A percentile compares a stretch with the other conserved stretches of the same genome.
Evolutionary conservation across 2,113 vertebrate genomes (phyloP).

Genomic region (Lophius piscatorius): DNA sequence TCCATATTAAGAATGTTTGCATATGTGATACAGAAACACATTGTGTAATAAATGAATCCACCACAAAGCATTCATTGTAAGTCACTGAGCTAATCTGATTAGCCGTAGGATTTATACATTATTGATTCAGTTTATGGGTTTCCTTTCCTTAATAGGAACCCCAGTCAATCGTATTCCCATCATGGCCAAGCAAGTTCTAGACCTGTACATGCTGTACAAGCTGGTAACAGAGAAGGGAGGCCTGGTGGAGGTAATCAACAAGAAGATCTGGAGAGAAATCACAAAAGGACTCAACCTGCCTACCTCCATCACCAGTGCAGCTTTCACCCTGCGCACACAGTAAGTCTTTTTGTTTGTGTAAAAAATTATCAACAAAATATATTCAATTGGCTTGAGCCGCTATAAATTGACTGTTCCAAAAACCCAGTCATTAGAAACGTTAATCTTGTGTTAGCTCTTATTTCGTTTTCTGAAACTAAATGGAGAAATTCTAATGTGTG

Average conservation of each 20-base stretch:
- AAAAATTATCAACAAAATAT: neutral
- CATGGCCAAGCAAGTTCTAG: conserved; percentile 98
- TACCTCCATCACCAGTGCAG: conserved; percentile 97
- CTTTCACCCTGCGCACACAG: conserved; percentile 97
- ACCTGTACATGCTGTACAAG: conserved; percentile 96
- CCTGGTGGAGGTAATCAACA: conserved; percentile 97
- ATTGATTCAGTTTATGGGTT: conserved; percentile 16
- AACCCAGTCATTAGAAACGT: neutral
- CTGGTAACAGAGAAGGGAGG: conserved; percentile 97
- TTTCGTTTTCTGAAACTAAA: conserved; percentile 17
- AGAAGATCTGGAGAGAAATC: conserved; percentile 99
- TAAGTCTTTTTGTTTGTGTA: conserved; percentile 63
- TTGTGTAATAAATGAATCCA: conserved; percentile 12
- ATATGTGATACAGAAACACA: conserved; percentile 3
- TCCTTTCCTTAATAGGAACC: conserved; percentile 81
- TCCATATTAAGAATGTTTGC: conserved; percentile 18
- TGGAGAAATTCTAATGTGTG: conserved; percentile 16
- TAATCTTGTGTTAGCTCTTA: conserved; percentile 2
- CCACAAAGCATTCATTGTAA: conserved; percentile 7
- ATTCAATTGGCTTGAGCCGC: neutral
- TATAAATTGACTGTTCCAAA: neutral
- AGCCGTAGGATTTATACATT: neutral
- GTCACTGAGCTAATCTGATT: neutral
- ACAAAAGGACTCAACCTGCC: conserved; percentile 97
- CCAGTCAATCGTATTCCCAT: conserved; percentile 98